phyloP scores from a whole-genome alignment of 1,140 invertebrate species.

The Heliothis virescens region DNA sequence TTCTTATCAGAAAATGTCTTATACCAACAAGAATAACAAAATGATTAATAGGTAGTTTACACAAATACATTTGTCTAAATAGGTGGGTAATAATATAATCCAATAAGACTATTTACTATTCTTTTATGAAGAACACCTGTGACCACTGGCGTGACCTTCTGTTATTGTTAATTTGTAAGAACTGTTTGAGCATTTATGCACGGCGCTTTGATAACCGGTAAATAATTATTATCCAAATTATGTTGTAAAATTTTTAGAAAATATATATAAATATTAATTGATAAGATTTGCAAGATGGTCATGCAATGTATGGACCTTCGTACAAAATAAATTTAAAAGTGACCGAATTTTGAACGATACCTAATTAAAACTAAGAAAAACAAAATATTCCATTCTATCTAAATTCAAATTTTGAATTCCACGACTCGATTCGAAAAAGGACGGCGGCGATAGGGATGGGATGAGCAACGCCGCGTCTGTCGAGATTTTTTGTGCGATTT shows the following conservation, averaged over 20 bases:
- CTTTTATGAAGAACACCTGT: constrained; percentile 57
- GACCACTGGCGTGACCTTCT: constrained; percentile 58
- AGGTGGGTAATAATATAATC: constrained; percentile 49
- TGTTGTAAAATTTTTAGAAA: too few relatives aligned
- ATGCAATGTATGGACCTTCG: too few relatives aligned
- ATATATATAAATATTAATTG: too few relatives aligned
- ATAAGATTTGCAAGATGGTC: too few relatives aligned
- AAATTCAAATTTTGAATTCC: constrained; percentile 73
- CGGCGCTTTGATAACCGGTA: background rate
- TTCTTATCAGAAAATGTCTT: background rate
- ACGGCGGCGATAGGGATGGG: constrained; percentile 77
- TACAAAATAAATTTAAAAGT: too few relatives aligned
- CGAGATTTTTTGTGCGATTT: constrained; percentile 85
- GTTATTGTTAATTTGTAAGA: constrained; percentile 55
- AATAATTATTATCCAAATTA: background rate
- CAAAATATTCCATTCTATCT: constrained; percentile 24
- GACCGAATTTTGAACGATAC: background rate
- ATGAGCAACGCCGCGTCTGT: constrained; percentile 78
- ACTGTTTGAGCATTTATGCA: constrained; percentile 48
- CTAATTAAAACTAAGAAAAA: constrained; percentile 25
- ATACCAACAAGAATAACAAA: background rate
- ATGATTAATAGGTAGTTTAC: constrained; percentile 8
- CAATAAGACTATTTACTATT: constrained; percentile 55
- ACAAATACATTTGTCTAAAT: constrained; percentile 48
- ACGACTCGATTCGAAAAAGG: constrained; percentile 71